phyloP scores from a whole-genome alignment of 2,797 vertebrate genomes.

The Chaenodraco wilsoni region DNA sequence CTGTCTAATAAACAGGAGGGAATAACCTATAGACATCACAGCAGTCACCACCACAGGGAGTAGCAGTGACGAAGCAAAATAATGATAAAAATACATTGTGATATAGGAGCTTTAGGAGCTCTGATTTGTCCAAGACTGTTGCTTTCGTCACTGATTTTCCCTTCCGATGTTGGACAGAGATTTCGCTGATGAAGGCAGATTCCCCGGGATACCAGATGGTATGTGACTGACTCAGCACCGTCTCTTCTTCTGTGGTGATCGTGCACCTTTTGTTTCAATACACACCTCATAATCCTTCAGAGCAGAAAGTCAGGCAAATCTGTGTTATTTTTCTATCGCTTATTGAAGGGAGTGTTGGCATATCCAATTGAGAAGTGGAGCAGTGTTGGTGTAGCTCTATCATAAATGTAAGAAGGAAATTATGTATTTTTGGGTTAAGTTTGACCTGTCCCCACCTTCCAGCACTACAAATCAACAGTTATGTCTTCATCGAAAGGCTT shows the following conservation, averaged over 20 bases:
- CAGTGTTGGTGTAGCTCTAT: conserved; percentile 9
- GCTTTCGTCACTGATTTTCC: conserved; percentile 47
- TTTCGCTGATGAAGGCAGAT: conserved; percentile 70
- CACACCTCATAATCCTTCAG: conserved; percentile 16
- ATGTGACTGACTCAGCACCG: conserved; percentile 69
- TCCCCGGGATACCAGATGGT: conserved; percentile 77
- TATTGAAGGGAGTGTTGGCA: not conserved
- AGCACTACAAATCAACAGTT: not conserved
- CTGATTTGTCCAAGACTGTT: conserved; percentile 43
- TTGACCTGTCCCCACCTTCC: not conserved
- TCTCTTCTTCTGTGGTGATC: conserved; percentile 52
- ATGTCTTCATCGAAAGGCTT: too few relatives aligned
- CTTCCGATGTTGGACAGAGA: conserved; percentile 58
- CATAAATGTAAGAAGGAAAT: not conserved
- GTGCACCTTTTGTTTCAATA: conserved; percentile 27
- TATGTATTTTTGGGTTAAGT: not conserved
- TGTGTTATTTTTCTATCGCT: not conserved
- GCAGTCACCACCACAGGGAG: conserved; percentile 5
- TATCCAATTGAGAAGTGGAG: conserved; percentile 1
- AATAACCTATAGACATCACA: conserved; percentile 21
- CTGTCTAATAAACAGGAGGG: conserved; percentile 1
- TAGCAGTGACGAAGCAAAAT: conserved; percentile 24
- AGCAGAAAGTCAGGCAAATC: conserved; percentile 1
- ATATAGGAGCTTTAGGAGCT: conserved; percentile 4
- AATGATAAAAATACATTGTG: conserved; percentile 6